phyloP scores from a whole-genome alignment of 2,113 vertebrate genomes.

The Sarotherodon lohbergeri region DNA sequence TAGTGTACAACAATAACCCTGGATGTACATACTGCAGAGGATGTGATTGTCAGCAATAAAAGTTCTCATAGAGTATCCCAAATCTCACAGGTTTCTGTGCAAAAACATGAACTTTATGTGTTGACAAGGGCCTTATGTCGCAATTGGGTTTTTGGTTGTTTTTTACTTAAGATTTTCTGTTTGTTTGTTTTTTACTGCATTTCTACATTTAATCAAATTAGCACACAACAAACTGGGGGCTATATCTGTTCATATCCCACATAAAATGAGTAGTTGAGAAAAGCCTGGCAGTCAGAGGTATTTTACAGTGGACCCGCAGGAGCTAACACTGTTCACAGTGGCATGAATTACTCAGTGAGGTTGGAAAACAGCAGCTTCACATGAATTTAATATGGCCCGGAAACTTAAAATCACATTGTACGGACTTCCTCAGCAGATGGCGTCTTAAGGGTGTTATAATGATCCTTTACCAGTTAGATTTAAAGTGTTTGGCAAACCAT shows the following conservation, averaged over 20 bases:
- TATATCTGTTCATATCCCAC: not conserved
- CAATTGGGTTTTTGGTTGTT: not conserved
- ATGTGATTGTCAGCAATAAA: fast-evolving
- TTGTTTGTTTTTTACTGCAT: not conserved
- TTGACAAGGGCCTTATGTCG: not conserved
- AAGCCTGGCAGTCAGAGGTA: not conserved
- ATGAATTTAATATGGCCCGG: not conserved
- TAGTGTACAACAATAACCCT: not conserved
- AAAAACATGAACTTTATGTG: not conserved
- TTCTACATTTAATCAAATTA: not conserved
- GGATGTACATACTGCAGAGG: not conserved
- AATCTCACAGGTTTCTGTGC: not conserved
- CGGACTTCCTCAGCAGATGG: not conserved
- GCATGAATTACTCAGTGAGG: not conserved
- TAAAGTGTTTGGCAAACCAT: not conserved
- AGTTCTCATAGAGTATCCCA: not conserved
- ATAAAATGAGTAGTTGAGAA: not conserved
- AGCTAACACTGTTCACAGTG: not conserved
- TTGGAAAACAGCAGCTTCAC: not conserved
- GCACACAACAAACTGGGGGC: fast-evolving
- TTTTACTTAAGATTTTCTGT: not conserved
- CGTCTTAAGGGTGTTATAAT: not conserved
- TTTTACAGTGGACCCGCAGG: not conserved
- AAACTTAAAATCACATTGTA: not conserved
- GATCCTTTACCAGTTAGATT: not conserved